Base-by-base conservation (phyloP, 1,140 invertebrate species). In the Drosophila kanapiae region DNA sequence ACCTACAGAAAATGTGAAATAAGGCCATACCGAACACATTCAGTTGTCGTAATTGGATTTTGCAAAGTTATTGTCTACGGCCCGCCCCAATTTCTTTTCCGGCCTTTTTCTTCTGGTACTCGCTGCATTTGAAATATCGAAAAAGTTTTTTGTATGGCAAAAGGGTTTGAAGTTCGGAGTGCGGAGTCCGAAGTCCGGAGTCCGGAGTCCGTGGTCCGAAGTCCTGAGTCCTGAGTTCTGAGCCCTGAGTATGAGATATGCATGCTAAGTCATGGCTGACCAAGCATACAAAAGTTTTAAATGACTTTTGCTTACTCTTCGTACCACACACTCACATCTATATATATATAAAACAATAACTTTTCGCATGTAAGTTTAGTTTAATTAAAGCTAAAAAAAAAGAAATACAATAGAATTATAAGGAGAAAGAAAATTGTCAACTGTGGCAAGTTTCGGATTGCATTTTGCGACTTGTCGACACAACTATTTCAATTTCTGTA, bases 241-340 rank as follows among this genome's bases (percentile, higher is more conserved):
- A 69, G 9, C 68, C 48, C 38, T 53, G 61, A 59, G 58, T 71
- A 78, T 78, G 59, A 65, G 68, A 82, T 78, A 78, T 78, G 74
- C 78, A 88, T 87, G 80, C 80, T 78, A 87, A 83, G 67, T 69
- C 80, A 61, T 42, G 85, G 60, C 85, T 88, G 85, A 88, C 84
- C 84, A 90, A 63, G 84, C 84, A 71, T 78, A 74, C 68, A 56
- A 88, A 88, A 90, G 69, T 88, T 88, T 87, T 74, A 81, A 90
- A 90, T 90, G 84, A 90, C 85, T 88, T 88, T 88, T 90, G 85
- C 85, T 79, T 90, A 87, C 80, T 86, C 51, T 78, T 71, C 59
- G 37, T 18, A 38, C 71, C 40, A 40, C 45, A 63, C 58, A 68
- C 75, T 76, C 47, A 63, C 57, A 74, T 71, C 61, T 72, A 27